phyloP scores from a whole-genome alignment of 2,113 vertebrate species.

The Craseonycteris thonglongyai region DNA sequence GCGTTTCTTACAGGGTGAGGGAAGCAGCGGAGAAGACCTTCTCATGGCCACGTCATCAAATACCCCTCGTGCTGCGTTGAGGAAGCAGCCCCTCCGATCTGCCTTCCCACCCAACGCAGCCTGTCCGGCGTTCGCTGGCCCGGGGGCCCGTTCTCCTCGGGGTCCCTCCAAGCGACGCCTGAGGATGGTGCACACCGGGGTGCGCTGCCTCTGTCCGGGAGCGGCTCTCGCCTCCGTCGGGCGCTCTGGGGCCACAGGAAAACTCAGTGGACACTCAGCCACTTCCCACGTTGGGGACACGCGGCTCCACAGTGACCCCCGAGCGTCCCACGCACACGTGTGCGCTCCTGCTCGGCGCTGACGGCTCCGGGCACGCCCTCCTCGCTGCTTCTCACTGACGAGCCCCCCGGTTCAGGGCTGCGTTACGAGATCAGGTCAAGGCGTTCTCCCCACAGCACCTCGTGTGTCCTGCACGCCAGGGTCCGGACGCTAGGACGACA shows the following conservation, averaged over 20 bases:
- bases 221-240: background rate
- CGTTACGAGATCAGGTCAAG: no score
- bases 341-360: no score
- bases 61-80: accelerated
- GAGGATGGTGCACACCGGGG: background rate
- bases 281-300: accelerated
- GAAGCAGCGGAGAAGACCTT: no score
- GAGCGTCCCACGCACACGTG: no score
- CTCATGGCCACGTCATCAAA: background rate
- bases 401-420: no score
- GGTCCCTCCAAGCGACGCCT: accelerated
- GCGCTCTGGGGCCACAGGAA: accelerated
- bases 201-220: background rate
- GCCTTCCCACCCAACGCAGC: accelerated
- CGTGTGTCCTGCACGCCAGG: background rate
- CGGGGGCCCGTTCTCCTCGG: no score
- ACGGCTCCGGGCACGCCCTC: background rate
- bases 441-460: background rate
- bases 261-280: background rate
- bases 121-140: no score
- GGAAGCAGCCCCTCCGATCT: no score
- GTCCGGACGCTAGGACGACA: background rate
- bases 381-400: accelerated
- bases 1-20: background rate
- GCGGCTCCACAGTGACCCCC: accelerated